A percentile compares a stretch with the other conserved stretches of the same genome.
These are phyloP conservation scores for Paramuricea clavata DNA, from an alignment of 92 coral and sea anemone species.

Conservation along the genomic window DNA sequence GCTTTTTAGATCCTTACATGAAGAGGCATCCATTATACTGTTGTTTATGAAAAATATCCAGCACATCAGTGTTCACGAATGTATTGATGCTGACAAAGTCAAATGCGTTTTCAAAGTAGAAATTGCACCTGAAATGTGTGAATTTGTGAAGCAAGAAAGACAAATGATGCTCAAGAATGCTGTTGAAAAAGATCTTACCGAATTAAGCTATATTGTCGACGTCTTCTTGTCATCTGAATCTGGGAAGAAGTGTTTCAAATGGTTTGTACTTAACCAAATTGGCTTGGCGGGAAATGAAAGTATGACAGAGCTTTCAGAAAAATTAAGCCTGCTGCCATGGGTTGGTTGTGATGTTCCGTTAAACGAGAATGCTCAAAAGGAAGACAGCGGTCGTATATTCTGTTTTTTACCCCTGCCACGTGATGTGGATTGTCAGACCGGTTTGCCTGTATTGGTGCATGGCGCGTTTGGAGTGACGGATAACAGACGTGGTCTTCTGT, in stretches of 20 bases:
- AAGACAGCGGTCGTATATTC: slow-evolving; percentile 80
- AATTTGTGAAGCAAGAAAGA: slow-evolving; percentile 50
- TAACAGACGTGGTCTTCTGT: slow-evolving; percentile 86
- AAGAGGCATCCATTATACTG: slow-evolving; percentile 82
- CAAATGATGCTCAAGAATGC: slow-evolving; percentile 53
- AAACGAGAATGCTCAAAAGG: slow-evolving; percentile 48
- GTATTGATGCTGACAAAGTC: slow-evolving; percentile 31
- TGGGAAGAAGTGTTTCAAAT: slow-evolving; percentile 38
- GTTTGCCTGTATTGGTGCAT: slow-evolving; percentile 86
- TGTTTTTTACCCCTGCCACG: slow-evolving; percentile 90
- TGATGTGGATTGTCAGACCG: slow-evolving; percentile 92
- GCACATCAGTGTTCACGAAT: slow-evolving; percentile 76
- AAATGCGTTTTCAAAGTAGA: slow-evolving; percentile 65
- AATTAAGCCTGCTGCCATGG: slow-evolving; percentile 86
- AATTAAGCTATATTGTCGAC: slow-evolving; percentile 2
- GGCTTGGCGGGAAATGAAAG: slow-evolving; percentile 70
- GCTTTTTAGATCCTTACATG: slow-evolving; percentile 68
- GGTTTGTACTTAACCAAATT: slow-evolving; percentile 79
- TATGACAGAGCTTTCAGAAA: slow-evolving; percentile 73
- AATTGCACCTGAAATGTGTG: slow-evolving; percentile 53
- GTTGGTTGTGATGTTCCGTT: slow-evolving; percentile 91
- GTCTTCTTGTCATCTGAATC: slow-evolving; percentile 61
- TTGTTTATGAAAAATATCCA: slow-evolving; percentile 86
- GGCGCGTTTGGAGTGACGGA: slow-evolving; percentile 96
- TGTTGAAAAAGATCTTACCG: slow-evolving; percentile 21